Evolutionary conservation across 92 coral and sea anemone species (phyloP), one percentile per base, ranked within the genome.

Genomic region (Chrysogorgia sp.): DNA sequence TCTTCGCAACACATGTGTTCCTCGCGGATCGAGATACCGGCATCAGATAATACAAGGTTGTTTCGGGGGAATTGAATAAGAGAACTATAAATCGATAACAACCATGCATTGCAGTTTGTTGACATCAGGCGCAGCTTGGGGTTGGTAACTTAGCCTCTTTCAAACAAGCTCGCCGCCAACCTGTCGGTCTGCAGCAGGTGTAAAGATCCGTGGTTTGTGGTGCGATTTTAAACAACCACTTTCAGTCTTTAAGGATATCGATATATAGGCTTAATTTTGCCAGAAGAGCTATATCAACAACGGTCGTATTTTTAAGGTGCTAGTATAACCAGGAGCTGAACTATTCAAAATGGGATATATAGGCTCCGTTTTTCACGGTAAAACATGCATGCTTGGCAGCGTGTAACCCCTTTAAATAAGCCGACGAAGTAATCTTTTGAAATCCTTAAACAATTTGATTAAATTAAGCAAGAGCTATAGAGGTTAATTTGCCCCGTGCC

Each of bases 401-500:
- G 26, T 21, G 57, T 19, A 61, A 17, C 24, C 22, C 2, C 74
- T 49, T 69, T 28, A 49, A 22, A 69, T 20, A 69, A 58, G 40
- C 76, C 76, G 76, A 69, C 76, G 34, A 24, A 47, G 55, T 69
- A 29, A 49, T 45, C 76, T 69, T 69, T 69, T 69, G 76, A 69
- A 69, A 69, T 69, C 33, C 55, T 69, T 47, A 69, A 69, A 69
- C 76, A 69, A 69, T 48, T 69, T 49, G 76, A 69, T 69, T 69
- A 69, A 48, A 35, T 69, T 55, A 69, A 69, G 50, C 34, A 69
- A 37, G 25, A 17, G 40, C n/a, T n/a, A n/a, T n/a, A n/a, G n/a
- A 47, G 76, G 76, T 26, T 69, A 69, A 69, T 69, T 69, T 69
- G 41, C 59, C 33, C 10, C 76, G 48, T 69, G 76, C 35, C 61